A percentile compares a stretch with the other conserved stretches of the same genome.
Evolutionary conservation across 2,113 vertebrate genomes (phyloP).

Genomic region (Gasterosteus aculeatus): DNA sequence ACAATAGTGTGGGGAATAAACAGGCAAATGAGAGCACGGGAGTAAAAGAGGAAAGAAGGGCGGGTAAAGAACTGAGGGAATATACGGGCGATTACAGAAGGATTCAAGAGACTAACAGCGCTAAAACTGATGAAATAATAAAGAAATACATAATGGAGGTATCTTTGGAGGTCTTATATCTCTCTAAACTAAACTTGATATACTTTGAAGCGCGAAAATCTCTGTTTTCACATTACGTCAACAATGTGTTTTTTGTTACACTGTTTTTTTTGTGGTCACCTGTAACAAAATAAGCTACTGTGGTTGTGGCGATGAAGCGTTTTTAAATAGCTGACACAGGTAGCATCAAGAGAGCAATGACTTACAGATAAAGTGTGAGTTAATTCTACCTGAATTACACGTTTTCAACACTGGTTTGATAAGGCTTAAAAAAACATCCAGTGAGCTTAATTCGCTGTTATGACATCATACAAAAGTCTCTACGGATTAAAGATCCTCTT

Average conservation of each 20-base stretch:
- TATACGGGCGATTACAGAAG: not conserved
- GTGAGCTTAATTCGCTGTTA: not conserved
- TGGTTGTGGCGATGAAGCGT: not conserved
- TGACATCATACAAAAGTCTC: not conserved
- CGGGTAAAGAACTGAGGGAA: constrained; percentile 2
- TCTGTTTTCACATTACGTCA: no score
- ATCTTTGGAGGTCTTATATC: not conserved
- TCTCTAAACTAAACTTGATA: not conserved
- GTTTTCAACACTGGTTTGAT: not conserved
- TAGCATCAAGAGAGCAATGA: no score
- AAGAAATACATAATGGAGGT: not conserved
- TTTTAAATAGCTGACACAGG: not conserved
- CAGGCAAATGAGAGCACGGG: constrained; percentile 41
- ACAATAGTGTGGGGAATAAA: constrained; percentile 57
- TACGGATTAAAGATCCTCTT: not conserved
- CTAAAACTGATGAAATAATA: not conserved
- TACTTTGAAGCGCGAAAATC: not conserved
- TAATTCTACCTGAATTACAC: not conserved
- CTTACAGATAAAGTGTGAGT: not conserved
- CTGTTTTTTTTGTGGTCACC: no score
- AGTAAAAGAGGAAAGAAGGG: constrained; percentile 28
- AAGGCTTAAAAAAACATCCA: not conserved
- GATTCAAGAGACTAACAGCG: not conserved
- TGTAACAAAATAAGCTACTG: not conserved
- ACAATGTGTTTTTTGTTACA: no score